Base-by-base conservation (phyloP, 2,888 invertebrate species). In the Diarsia brunnea region DNA sequence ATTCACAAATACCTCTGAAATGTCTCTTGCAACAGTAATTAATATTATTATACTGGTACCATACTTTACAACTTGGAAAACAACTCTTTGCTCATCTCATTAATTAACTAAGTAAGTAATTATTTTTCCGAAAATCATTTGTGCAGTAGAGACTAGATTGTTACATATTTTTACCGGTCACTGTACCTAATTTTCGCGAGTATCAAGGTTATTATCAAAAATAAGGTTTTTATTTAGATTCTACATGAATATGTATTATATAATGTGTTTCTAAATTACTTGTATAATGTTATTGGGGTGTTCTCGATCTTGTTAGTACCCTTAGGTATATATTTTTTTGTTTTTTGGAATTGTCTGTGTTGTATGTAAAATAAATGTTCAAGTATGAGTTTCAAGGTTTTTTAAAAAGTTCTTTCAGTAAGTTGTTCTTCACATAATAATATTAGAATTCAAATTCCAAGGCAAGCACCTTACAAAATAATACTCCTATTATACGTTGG, bases 211-310 rank as follows among this genome's bases (percentile, higher is more conserved):
- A 27, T 78, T 60, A 31, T 70, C 21, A 14, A 45, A 60, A 78
- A 76, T 45, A 78, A 51, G 60, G 24, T 61, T 75, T 77, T 78
- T 75, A 75, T 78, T 78, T 45, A 31, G 31, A 60, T 78, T 75
- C 45, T 55, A 4, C 24, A 51, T 21, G 31, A 51, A 43, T 51
- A 45, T 69, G 45, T 38, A 38, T 38, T 38, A 76, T 76, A 69
- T 69, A 51, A 31, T 51, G 21, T 60, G 16, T 58, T 67, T 14
- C 49, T 66, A 69, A 31, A 61, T 78, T 69, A 47, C 45, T 78
- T 53, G 31, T 69, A n/a, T 38, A 61, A 69, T 51, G 31, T 51
- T 78, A 61, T 75, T 63, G 72, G 51, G 63, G 19, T 27, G 61
- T 49, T 63, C 19, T n/a, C 19, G n/a, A 61, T 31, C 47, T 53